Conservation (phyloP, 2,113 vertebrate species). For the Mellivora capensis region DNA sequence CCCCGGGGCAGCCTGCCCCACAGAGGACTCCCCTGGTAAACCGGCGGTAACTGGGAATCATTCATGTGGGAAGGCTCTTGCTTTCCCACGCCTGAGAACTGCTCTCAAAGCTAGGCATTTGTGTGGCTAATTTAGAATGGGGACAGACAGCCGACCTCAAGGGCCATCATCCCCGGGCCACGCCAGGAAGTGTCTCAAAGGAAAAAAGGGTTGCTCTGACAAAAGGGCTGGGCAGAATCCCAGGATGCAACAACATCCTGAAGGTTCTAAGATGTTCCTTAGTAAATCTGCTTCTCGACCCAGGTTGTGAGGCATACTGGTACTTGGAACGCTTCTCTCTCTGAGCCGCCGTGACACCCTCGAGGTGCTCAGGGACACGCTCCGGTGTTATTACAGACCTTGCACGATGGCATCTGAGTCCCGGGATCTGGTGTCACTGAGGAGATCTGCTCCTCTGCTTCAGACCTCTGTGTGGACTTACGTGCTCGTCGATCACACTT, state of each 20-base stretch:
- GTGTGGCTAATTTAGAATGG: not conserved
- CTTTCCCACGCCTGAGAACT: not conserved
- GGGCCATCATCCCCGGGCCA: not conserved
- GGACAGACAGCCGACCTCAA: not conserved
- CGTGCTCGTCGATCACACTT: not conserved
- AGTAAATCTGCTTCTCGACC: not conserved
- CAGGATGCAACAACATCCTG: rapidly evolving
- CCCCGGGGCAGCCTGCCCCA: rapidly evolving
- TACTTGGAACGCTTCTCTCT: not conserved
- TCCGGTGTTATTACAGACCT: not conserved
- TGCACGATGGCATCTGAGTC: not conserved
- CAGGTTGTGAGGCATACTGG: rapidly evolving
- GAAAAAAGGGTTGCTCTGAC: not conserved
- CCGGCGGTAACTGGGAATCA: not conserved
- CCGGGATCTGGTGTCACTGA: rapidly evolving
- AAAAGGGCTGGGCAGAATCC: not conserved
- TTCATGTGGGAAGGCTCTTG: not conserved
- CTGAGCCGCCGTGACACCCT: not conserved
- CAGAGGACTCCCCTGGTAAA: not conserved
- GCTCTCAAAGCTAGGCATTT: not conserved
- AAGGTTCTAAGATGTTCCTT: not conserved
- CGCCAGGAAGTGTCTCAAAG: rapidly evolving
- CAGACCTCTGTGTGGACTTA: not conserved
- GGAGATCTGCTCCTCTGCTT: not conserved
- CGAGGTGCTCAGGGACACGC: not conserved